Evolutionary conservation across 2,888 invertebrate species (phyloP).

Genomic region (Esperia sulphurella): DNA sequence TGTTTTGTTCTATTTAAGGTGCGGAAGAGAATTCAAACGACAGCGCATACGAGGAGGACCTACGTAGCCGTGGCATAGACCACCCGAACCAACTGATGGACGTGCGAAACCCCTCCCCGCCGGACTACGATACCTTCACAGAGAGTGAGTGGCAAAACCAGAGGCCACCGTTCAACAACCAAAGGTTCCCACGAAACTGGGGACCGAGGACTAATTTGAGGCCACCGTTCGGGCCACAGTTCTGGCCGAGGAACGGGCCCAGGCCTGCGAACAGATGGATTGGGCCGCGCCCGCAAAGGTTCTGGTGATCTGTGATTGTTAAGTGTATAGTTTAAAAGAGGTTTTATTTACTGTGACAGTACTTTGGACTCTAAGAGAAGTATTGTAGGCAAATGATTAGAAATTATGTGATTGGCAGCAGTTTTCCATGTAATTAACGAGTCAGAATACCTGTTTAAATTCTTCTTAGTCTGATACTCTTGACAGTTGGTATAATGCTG

Average conservation of each 20-base stretch:
- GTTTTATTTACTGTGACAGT: too few relatives aligned
- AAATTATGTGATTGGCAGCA: background rate
- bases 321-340: background rate
- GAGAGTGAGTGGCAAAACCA: constrained; percentile 36
- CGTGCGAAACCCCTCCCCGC: constrained; percentile 26
- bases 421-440: background rate
- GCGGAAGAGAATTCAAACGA: constrained; percentile 28
- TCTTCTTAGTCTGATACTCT: too few relatives aligned
- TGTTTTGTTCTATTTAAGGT: background rate
- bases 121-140: constrained; percentile 27
- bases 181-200: constrained; percentile 65
- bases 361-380: background rate
- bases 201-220: constrained; percentile 52
- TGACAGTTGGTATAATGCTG: too few relatives aligned
- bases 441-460: background rate
- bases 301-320: constrained; percentile 60
- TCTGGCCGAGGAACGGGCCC: constrained; percentile 58
- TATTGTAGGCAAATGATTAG: background rate
- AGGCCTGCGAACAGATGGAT: constrained; percentile 57
- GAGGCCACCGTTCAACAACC: constrained; percentile 39
- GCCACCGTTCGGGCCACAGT: constrained; percentile 36
- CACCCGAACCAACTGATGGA: constrained; percentile 11
- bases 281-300: constrained; percentile 58
- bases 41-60: constrained; percentile 47
- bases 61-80: constrained; percentile 37